Evolutionary conservation across 2,113 vertebrate genomes (phyloP).

Genomic region (Silurus glanis): DNA sequence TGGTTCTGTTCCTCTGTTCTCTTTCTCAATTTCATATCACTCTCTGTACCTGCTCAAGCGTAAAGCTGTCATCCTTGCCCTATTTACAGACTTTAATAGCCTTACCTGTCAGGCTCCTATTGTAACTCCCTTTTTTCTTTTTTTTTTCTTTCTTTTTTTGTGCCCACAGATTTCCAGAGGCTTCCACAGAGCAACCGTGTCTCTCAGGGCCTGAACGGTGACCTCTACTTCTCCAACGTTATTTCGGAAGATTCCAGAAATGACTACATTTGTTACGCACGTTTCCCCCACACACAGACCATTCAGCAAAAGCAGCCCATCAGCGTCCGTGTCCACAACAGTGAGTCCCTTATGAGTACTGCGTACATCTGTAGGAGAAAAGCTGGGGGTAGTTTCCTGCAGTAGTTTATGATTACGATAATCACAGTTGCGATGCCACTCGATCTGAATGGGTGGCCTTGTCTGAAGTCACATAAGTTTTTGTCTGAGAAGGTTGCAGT

Average conservation of each 20-base stretch:
- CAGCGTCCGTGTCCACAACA: conserved; percentile 86
- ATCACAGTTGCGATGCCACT: not conserved
- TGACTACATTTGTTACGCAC: conserved; percentile 97
- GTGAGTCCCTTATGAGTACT: conserved; percentile 74
- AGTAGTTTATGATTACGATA: conserved; percentile 52
- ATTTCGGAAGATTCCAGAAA: conserved; percentile 84
- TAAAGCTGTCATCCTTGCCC: conserved; percentile 16
- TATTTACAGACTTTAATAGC: conserved; percentile 17
- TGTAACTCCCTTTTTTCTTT: not conserved
- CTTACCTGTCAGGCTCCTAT: not conserved
- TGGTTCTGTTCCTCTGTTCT: not conserved
- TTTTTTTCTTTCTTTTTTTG: not conserved
- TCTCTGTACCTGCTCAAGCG: not conserved
- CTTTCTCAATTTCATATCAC: not conserved
- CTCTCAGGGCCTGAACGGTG: conserved; percentile 94
- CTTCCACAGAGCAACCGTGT: conserved; percentile 88
- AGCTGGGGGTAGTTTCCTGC: conserved; percentile 28
- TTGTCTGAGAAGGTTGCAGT: conserved; percentile 27
- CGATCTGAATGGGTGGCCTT: conserved; percentile 22
- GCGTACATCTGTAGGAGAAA: conserved; percentile 58
- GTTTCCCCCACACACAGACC: conserved; percentile 96
- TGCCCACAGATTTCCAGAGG: conserved; percentile 85
- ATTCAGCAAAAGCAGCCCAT: conserved; percentile 99
- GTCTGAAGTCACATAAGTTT: conserved; percentile 24
- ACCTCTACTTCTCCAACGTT: conserved; percentile 97